phyloP scores from a whole-genome alignment of 2,797 vertebrate species.

The Intellagama lesueurii region DNA sequence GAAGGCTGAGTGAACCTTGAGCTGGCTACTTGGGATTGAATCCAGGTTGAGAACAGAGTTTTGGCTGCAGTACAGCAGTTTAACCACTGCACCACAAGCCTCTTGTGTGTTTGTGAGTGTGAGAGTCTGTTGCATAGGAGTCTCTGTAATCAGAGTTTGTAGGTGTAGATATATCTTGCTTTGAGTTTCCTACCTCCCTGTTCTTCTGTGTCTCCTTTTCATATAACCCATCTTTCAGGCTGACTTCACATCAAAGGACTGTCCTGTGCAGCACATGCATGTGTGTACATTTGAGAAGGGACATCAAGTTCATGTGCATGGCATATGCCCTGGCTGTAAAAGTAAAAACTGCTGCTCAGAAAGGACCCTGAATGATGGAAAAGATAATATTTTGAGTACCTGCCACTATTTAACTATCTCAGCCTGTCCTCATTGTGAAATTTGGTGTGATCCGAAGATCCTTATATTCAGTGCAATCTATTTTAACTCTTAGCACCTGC shows the following conservation, averaged over 20 bases:
- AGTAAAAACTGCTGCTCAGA: neutral
- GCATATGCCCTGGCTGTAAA: neutral
- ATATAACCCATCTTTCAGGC: neutral
- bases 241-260: neutral
- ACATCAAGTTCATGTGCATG: neutral
- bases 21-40: too few relatives aligned
- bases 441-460: too few relatives aligned
- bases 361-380: too few relatives aligned
- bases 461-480: too few relatives aligned
- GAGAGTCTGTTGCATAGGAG: neutral
- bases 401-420: neutral
- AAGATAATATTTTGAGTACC: neutral
- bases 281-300: neutral
- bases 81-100: too few relatives aligned
- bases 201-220: neutral
- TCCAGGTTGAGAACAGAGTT: too few relatives aligned
- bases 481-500: too few relatives aligned
- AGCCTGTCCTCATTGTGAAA: too few relatives aligned
- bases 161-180: neutral
- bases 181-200: neutral
- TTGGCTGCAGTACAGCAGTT: too few relatives aligned
- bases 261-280: neutral
- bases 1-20: too few relatives aligned
- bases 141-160: neutral
- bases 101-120: too few relatives aligned